Conservation (phyloP, 2,113 vertebrate genomes). For the Prionailurus viverrinus region DNA sequence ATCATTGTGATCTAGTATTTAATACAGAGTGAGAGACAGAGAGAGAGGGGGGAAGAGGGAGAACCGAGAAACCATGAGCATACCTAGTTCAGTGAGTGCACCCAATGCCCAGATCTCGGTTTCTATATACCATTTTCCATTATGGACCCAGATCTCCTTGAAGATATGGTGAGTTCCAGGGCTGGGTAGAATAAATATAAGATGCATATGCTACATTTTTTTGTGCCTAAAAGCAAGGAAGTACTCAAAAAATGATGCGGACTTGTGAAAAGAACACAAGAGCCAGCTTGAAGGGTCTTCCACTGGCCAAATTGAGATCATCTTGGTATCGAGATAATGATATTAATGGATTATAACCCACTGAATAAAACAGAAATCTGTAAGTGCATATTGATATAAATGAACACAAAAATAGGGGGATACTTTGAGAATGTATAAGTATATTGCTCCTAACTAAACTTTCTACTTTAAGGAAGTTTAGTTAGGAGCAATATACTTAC, state of each 20-base stretch:
- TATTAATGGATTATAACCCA: not conserved
- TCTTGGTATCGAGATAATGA: not conserved
- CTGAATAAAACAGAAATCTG: not conserved
- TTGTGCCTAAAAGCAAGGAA: not conserved
- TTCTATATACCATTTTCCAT: slow-evolving; percentile 39
- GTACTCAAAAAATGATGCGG: slow-evolving; percentile 1
- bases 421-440: too few species aligned
- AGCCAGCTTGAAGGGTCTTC: not conserved
- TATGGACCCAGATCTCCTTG: not conserved
- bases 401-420: not conserved
- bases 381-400: not conserved
- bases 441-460: too few species aligned
- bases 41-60: not conserved
- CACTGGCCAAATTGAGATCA: slow-evolving; percentile 7
- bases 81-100: not conserved
- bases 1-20: not conserved
- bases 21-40: not conserved
- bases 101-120: not conserved
- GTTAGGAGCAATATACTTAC: slow-evolving; percentile 25
- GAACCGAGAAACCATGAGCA: not conserved
- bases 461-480: not conserved
- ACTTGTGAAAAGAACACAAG: not conserved
- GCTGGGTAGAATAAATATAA: not conserved
- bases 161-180: not conserved
- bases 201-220: not conserved